These are phyloP conservation scores for Campoplex capitator DNA, from an alignment of 2,888 invertebrate genomes.

Conservation along the genomic window DNA sequence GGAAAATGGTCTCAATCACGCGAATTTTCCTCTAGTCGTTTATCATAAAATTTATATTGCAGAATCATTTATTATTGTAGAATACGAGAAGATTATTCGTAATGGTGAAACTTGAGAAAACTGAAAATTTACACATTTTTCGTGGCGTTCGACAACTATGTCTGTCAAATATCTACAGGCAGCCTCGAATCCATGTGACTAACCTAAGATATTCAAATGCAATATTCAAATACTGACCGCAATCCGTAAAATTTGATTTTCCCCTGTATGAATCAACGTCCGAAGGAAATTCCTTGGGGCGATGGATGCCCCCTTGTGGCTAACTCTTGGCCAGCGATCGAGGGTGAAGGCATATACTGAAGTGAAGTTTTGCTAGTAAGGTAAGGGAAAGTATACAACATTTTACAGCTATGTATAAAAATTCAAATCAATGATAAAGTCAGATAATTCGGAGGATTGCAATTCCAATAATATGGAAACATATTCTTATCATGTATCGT, in stretches of 20 bases:
- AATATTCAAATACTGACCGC: conserved; percentile 81
- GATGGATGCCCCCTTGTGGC: conserved; percentile 64
- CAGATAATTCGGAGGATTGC: not conserved
- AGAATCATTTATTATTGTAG: conserved; percentile 7
- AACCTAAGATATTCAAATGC: conserved; percentile 79
- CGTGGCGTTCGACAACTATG: conserved; percentile 15
- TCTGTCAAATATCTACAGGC: conserved; percentile 31
- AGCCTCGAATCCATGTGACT: conserved; percentile 54
- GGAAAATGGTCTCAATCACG: conserved; percentile 14
- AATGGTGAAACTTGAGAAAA: conserved; percentile 44
- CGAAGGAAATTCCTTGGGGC: conserved; percentile 65
- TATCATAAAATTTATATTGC: conserved; percentile 21
- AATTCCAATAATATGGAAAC: not conserved
- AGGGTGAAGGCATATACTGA: conserved; percentile 62
- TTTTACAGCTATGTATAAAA: conserved; percentile 64
- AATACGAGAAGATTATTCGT: conserved; percentile 25
- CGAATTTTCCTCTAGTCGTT: conserved; percentile 32
- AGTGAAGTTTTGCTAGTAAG: conserved; percentile 55
- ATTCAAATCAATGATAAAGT: conserved; percentile 26
- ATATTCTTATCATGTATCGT: not conserved
- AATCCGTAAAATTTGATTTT: conserved; percentile 78
- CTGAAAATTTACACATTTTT: conserved; percentile 39
- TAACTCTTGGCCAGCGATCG: conserved; percentile 62
- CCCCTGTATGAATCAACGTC: conserved; percentile 77
- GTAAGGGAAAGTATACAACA: conserved; percentile 64